Base-by-base conservation (phyloP, 2,113 vertebrate genomes). In the Caloenas nicobarica region DNA sequence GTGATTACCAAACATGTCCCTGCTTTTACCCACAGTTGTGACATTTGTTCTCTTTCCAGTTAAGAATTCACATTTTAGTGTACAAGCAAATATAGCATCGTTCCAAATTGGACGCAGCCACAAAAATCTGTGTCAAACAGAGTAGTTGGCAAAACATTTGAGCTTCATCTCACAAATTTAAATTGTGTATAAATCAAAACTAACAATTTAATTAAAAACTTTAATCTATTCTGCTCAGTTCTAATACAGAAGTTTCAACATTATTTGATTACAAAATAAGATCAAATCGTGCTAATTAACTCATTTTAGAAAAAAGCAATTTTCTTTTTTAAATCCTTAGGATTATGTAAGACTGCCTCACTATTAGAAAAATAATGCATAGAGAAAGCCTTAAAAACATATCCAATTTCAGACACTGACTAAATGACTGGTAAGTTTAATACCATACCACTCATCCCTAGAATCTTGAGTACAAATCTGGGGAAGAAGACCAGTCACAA, bases 101-200 rank as follows among this genome's bases (percentile, higher is more conserved):
- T 11, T 16, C 28, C 74, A 71, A 38, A 79, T 1, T 19, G 34
- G 26, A 40, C 3, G 4, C 1, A 36, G 25, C 1, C 1, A 34
- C 17, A 70, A 61, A 78, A 76, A 81, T 25, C 31, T 16, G 38
- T 38, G 66, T 54, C 36, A 79, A 71, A 50, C 5, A 40, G 66
- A 89, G 33, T 14, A 74, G 10, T 7, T 31, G 22, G 46, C 19
- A 38, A 51, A 81, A 71, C 26, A 64, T 10, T 33, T 0, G 0
- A 51, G 7, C 9, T 71, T 69, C 31, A 24, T 3, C 40, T 70
- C 44, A 25, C 2, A 48, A 51, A 51, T 48, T 42, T 28, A 31
- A 7, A 12, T 48, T 60, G 56, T 16, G 12, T 10, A 3, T 10
- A 44, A 62, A 31, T 10, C 15, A 40, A 66, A 73, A 57, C 13